These are phyloP conservation scores for Acropternis orthonyx DNA, from an alignment of 2,797 vertebrate genomes.

Conservation along the genomic window DNA sequence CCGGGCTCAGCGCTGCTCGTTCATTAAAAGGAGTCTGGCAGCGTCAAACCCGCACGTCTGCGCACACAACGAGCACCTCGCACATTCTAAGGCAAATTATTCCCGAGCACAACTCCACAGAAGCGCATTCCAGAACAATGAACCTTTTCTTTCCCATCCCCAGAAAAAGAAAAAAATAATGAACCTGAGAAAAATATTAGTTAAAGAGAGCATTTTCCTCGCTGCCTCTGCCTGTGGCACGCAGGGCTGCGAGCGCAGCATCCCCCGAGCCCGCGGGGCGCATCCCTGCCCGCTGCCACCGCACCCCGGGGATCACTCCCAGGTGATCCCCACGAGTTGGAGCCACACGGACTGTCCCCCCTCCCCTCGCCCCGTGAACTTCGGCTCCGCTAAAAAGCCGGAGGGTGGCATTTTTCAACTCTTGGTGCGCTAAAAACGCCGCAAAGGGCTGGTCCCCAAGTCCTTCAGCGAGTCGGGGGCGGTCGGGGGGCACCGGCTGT, in stretches of 20 bases:
- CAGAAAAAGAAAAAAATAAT: too few species aligned
- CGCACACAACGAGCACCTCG: fast-evolving
- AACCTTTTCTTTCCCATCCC: neutral
- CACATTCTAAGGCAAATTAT: fast-evolving
- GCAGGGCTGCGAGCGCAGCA: neutral
- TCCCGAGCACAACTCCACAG: neutral
- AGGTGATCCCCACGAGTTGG: neutral
- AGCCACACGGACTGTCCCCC: neutral
- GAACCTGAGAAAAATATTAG: neutral
- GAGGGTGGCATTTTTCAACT: neutral
- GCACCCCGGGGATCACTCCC: neutral
- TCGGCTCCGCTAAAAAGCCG: neutral
- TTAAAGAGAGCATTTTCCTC: neutral
- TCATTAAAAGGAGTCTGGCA: fast-evolving
- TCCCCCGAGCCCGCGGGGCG: neutral
- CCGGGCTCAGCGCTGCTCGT: neutral
- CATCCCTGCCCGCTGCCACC: neutral
- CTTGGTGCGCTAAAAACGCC: neutral
- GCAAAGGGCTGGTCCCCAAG: neutral
- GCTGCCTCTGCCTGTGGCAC: neutral
- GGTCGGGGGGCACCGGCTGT: neutral
- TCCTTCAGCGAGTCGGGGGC: neutral
- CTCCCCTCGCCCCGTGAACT: neutral
- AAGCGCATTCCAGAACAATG: neutral
- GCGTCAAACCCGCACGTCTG: neutral